Evolutionary conservation across 2,888 invertebrate species (phyloP).

Genomic region (Tiliacea citrago): DNA sequence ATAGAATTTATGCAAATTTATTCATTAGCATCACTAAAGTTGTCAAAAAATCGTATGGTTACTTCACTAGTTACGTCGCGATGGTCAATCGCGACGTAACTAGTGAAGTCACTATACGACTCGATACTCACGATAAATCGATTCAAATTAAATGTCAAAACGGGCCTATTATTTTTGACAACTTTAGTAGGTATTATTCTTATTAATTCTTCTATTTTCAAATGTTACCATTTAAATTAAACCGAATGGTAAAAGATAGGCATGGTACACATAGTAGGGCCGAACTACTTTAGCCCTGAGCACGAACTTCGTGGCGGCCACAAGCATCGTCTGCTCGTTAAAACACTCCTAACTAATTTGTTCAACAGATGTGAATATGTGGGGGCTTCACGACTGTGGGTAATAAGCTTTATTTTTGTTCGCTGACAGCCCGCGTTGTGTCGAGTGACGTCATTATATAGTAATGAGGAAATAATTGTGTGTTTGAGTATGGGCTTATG

Average conservation of each 20-base stretch:
- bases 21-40: no score
- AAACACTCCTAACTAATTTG: conserved; percentile 50
- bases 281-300: background rate
- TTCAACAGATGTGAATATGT: conserved; percentile 48
- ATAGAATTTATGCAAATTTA: no score
- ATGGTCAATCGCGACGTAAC: no score
- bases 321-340: conserved; percentile 48
- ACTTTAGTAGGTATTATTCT: no score
- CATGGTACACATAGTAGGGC: conserved; percentile 24
- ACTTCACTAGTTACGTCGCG: no score
- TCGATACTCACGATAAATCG: no score
- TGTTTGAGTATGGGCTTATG: conserved; percentile 5
- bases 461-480: conserved; percentile 35
- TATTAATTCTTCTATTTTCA: background rate
- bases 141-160: no score
- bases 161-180: no score
- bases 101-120: no score
- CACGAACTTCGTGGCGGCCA: conserved; percentile 22
- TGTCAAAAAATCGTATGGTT: no score
- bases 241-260: background rate
- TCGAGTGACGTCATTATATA: conserved; percentile 32
- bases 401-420: conserved; percentile 54
- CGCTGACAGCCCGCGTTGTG: background rate
- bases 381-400: conserved; percentile 32
- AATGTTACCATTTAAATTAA: background rate